Base-by-base conservation (phyloP, 2,888 invertebrate genomes). In the Branchipolynoe longqiensis region DNA sequence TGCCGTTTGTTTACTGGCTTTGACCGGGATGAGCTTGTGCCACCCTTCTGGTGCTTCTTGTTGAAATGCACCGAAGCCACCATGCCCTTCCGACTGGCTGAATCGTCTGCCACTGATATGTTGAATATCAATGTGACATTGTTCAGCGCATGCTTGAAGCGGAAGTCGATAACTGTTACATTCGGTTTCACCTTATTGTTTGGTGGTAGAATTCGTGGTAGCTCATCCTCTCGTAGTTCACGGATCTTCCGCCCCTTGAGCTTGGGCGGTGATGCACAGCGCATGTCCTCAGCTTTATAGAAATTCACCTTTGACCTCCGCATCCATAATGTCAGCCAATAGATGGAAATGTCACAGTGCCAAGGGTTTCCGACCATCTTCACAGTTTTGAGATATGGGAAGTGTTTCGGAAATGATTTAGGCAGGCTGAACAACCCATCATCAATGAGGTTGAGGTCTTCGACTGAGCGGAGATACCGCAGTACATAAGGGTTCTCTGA, bases 301-400 rank as follows among this genome's bases (percentile, higher is more conserved):
- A 94, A 94, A 18, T 91, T 90, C 48, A 94, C 94, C 87, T 95
- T 95, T 38, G 94, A 93, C 58, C 94, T 94, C 8, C 86, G 58
- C 94, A 96, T 95, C 96, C 96, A 97, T 48, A 91, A 89, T 33
- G 91, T 89, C 86, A 94, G 87, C 94, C 94, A 94, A 81, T 90
- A 87, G 58, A 94, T 89, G 33, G 91, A 91, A 14, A 90, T 88
- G 85, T 93, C 92, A 92, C 97, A 97, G 91, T 96, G 95, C 94
- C 97, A 95, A 36, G 95, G 95, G 92, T 97, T 97, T 4, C 96
- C 96, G 85, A 95, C 95, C 85, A 97, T 93, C 89, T 96, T 95
- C 78, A 97, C 93, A 31, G 95, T 94, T 89, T 95, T 95, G 82
- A 97, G 93, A 91, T 96, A 96, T 0, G 96, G 96, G 88, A 97